Evolutionary conservation across 2,888 invertebrate genomes (phyloP).

Genomic region (Branchellion lobata): DNA sequence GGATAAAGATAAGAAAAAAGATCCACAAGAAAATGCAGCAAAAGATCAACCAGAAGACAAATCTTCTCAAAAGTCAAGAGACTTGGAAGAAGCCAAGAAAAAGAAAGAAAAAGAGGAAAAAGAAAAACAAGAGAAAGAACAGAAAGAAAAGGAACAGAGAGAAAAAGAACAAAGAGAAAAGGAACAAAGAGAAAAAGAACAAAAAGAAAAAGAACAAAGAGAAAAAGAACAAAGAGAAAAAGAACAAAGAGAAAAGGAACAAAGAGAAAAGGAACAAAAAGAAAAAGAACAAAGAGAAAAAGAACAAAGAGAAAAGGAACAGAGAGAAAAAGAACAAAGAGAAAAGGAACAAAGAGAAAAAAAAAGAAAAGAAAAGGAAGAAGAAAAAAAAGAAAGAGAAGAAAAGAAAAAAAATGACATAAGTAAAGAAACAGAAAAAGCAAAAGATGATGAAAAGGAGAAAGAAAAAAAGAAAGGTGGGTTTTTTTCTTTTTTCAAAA

Average conservation of each 20-base stretch:
- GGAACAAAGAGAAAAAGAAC: neutral
- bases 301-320: neutral
- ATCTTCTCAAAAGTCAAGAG: neutral
- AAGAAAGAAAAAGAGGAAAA: neutral
- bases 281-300: neutral
- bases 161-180: neutral
- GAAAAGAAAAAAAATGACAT: neutral
- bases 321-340: too few species aligned
- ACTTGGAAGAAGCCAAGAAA: neutral
- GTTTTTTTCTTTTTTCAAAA: slow-evolving; percentile 31
- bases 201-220: neutral
- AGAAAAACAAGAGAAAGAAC: neutral
- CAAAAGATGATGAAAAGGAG: neutral
- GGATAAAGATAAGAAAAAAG: neutral
- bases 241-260: neutral
- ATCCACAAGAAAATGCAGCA: neutral
- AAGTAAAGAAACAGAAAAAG: neutral
- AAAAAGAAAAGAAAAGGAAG: neutral
- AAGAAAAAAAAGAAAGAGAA: neutral
- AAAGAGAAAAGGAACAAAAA: neutral
- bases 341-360: neutral
- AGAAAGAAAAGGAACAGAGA: neutral
- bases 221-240: neutral
- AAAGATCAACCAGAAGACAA: neutral
- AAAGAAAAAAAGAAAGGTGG: slow-evolving; percentile 23